Percentiles rank a stretch among this genome's conserved stretches.
phyloP scores from a whole-genome alignment of 2,888 invertebrate species.

The Heliconius aoede region DNA sequence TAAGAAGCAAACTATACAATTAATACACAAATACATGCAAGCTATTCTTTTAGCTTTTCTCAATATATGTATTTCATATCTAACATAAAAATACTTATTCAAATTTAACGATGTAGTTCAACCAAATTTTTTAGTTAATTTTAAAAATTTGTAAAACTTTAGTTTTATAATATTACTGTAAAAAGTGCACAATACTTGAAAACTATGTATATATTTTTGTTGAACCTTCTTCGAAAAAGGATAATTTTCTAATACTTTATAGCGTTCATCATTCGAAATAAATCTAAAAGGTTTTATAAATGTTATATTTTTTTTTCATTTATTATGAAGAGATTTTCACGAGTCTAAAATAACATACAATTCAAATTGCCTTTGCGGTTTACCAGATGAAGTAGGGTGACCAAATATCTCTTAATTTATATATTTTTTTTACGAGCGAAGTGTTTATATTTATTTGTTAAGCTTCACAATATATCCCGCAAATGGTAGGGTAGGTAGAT shows the following conservation, averaged over 20 bases:
- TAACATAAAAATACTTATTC: no score
- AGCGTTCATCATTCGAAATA: constrained; percentile 1
- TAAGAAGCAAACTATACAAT: no score
- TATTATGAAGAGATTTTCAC: constrained; percentile 47
- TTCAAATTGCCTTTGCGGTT: constrained; percentile 45
- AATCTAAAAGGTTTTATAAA: constrained; percentile 6
- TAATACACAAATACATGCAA: no score
- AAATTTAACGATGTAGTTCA: no score
- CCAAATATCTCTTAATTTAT: constrained; percentile 10
- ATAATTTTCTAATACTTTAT: neutral
- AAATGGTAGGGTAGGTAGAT: no score
- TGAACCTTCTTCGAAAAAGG: neutral
- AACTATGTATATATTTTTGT: neutral
- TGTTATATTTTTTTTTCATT: neutral
- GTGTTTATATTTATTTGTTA: no score
- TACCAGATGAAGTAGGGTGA: constrained; percentile 41
- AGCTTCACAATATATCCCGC: no score
- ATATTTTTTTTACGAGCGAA: neutral
- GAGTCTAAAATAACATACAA: constrained; percentile 47
- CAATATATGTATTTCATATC: no score
- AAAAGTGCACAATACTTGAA: neutral
- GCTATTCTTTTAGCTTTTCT: no score
- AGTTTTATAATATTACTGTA: neutral
- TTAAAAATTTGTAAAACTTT: no score
- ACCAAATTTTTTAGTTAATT: no score